Conservation (phyloP, 2,888 invertebrate species). For the Apodemia zela region DNA sequence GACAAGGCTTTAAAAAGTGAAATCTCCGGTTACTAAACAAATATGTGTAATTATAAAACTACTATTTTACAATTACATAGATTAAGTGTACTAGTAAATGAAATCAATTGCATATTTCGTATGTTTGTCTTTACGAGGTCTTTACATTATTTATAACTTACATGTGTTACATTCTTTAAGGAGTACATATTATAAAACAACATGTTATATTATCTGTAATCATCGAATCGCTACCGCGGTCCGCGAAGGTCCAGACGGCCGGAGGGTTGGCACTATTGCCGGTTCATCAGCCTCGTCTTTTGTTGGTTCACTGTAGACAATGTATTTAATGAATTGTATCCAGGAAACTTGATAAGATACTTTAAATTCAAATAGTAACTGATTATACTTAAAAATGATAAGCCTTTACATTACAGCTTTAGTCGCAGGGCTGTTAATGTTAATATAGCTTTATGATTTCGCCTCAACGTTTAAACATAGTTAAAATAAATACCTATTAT, state of each 20-base stretch:
- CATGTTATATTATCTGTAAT: neutral
- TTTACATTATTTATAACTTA: no score
- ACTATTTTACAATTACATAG: neutral
- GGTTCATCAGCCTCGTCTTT: slow-evolving; percentile 53
- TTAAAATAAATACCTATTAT: slow-evolving; percentile 15
- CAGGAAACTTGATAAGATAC: neutral
- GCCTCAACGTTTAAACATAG: no score
- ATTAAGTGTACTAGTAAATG: neutral
- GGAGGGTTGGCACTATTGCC: slow-evolving; percentile 62
- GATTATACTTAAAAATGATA: no score
- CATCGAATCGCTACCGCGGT: slow-evolving; percentile 41
- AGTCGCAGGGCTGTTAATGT: no score
- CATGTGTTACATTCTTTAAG: no score
- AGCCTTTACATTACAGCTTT: no score
- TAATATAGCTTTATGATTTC: no score
- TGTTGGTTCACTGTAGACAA: slow-evolving; percentile 48
- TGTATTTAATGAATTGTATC: neutral
- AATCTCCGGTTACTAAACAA: no score
- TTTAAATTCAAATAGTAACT: no score
- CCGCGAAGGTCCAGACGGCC: slow-evolving; percentile 58
- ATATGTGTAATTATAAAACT: no score
- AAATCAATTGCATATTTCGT: neutral
- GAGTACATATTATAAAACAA: neutral
- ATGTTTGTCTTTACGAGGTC: neutral
- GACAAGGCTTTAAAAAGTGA: no score